Evolutionary conservation across 2,888 invertebrate species (phyloP).

Genomic region (Erannis defoliaria): DNA sequence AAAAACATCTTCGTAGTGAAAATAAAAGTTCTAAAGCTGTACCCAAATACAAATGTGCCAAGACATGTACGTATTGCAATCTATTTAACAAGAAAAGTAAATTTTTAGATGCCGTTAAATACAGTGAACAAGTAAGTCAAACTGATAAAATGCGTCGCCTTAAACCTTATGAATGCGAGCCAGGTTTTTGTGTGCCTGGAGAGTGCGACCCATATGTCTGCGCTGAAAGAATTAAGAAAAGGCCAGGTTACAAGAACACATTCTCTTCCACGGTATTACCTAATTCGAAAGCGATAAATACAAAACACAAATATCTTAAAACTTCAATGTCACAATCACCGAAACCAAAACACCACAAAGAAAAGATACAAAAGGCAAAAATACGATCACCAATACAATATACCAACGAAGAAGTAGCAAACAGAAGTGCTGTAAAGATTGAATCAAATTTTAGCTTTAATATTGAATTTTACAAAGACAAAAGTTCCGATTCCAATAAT

Average conservation of each 20-base stretch:
- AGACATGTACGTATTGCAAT: conserved; percentile 14
- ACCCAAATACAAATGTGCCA: conserved; percentile 13
- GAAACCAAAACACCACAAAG: not conserved
- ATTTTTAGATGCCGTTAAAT: not conserved
- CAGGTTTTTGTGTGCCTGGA: conserved; percentile 2
- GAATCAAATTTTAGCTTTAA: conserved; percentile 50
- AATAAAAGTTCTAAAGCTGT: no score
- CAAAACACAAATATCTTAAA: not conserved
- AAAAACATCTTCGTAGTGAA: not conserved
- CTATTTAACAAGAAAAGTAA: conserved; percentile 1
- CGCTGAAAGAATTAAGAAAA: conserved; percentile 9
- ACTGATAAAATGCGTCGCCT: conserved; percentile 3
- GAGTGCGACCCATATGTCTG: conserved; percentile 34
- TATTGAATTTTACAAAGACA: conserved; percentile 48
- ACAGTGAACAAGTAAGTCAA: conserved; percentile 1
- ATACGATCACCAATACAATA: not conserved
- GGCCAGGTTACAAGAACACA: not conserved
- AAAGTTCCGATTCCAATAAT: not conserved
- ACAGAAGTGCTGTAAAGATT: conserved; percentile 31
- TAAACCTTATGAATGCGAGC: conserved; percentile 27
- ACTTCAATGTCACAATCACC: conserved; percentile 8
- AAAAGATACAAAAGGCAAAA: not conserved
- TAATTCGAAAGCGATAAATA: conserved; percentile 4
- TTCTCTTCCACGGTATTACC: not conserved
- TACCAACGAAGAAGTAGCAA: not conserved